Base-by-base conservation (phyloP, 2,113 vertebrate species). In the Climacteris rufus region DNA sequence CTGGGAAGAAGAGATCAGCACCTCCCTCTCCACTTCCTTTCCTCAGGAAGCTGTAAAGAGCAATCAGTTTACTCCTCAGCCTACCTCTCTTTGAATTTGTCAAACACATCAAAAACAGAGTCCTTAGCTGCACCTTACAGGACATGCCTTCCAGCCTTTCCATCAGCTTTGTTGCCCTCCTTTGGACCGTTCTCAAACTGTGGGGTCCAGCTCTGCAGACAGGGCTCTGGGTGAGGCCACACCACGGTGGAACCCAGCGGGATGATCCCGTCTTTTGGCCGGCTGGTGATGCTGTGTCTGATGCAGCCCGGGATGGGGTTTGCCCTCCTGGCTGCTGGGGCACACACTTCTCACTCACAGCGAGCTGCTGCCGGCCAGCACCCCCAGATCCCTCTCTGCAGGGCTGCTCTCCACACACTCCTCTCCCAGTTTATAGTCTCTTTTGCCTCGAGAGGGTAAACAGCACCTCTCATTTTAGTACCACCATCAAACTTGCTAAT, bases 211-310 rank as follows among this genome's bases (percentile, higher is more conserved):
- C 4, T 4, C 18, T 6, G 45, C 27, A 5, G 14, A 45, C 17
- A 24, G 72, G 37, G 7, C 39, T 23, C 19, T 5, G 23, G 47
- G 6, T 28, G 39, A 52, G 45, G 63, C 14, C 0, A 0, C 21
- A 52, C 1, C 63, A 15, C 0, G 3, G 45, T 53, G 44, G 45
- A n/a, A n/a, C n/a, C 23, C 47, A 78, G 63, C 3, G 5, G 63
- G 45, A 68, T 37, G 33, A 52, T 60, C 16, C 63, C 7, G 14
- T 33, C 21, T 45, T 25, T 66, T 45, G 31, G 20, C 2, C 10
- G 8, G 39, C 64, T 53, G 45, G 7, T 69, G 39, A 21, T 78
- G 28, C 39, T 15, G 33, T 45, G 54, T 9, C 22, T 69, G 54
- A 22, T 53, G 63, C 37, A 23, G 9, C 24, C 20, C 9, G 14